phyloP scores from a whole-genome alignment of 2,797 vertebrate genomes.

The Mareca penelope region DNA sequence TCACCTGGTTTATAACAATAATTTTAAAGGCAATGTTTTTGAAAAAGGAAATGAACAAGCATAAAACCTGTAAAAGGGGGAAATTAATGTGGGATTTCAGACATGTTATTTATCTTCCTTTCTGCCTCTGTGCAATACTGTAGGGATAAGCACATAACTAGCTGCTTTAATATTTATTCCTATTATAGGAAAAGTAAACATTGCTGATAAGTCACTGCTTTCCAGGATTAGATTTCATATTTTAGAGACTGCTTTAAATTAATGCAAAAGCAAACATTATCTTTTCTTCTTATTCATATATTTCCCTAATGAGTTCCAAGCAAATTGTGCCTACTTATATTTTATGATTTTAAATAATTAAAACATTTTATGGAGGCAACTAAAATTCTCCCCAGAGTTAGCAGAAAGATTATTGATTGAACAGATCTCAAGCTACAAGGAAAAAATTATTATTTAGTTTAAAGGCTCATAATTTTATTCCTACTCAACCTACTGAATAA shows the following conservation, averaged over 20 bases:
- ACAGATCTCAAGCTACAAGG: constrained; percentile 39
- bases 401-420: constrained; percentile 68
- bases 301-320: constrained; percentile 70
- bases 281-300: constrained; percentile 66
- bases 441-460: constrained; percentile 60
- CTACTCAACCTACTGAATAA: constrained; percentile 30
- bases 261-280: constrained; percentile 62
- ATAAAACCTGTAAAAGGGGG: constrained; percentile 56
- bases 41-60: constrained; percentile 62
- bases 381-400: constrained; percentile 71
- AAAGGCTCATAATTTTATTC: constrained; percentile 61
- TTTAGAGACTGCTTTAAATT: constrained; percentile 68
- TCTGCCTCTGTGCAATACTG: constrained; percentile 38
- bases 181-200: constrained; percentile 72
- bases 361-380: constrained; percentile 75
- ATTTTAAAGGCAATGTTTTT: constrained; percentile 55
- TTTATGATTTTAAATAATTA: constrained; percentile 77
- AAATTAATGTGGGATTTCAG: constrained; percentile 57
- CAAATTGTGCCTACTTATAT: constrained; percentile 72
- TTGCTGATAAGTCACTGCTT: constrained; percentile 63
- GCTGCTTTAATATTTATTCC: constrained; percentile 72
- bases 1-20: constrained; percentile 49
- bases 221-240: constrained; percentile 64
- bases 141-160: constrained; percentile 63
- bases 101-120: constrained; percentile 54